A percentile compares a stretch with the other conserved stretches of the same genome.
Conservation (phyloP, 2,113 vertebrate genomes). For the Corythoichthys intestinalis region DNA sequence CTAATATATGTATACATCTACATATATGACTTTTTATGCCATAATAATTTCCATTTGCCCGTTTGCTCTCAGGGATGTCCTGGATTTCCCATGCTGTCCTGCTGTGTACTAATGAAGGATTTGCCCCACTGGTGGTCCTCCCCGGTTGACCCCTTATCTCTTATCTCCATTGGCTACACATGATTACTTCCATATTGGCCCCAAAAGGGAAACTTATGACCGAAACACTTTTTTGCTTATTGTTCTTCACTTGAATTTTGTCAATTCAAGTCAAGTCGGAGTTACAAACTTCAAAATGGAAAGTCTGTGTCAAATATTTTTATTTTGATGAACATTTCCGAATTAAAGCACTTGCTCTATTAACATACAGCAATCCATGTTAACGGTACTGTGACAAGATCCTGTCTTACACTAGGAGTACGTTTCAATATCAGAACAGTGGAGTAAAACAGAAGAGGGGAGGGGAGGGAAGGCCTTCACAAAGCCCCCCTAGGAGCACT, state of each 20-base stretch:
- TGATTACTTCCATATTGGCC: conserved; percentile 38
- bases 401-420: conserved; percentile 18
- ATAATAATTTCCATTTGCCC: conserved; percentile 40
- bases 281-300: neutral
- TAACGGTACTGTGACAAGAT: conserved; percentile 12
- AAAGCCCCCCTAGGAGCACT: conserved; percentile 62
- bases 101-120: conserved; percentile 72
- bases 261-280: neutral
- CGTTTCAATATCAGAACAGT: conserved; percentile 31
- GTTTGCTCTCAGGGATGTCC: conserved; percentile 54
- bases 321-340: neutral
- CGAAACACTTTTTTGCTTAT: neutral
- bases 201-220: conserved; percentile 15
- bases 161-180: conserved; percentile 31
- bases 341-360: neutral
- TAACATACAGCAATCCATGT: neutral
- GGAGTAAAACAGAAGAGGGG: conserved; percentile 54
- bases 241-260: neutral
- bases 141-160: conserved; percentile 30
- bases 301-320: neutral
- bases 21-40: neutral
- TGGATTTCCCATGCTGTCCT: conserved; percentile 66
- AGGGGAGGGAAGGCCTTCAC: conserved; percentile 41
- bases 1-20: too few relatives aligned
- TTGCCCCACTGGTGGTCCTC: conserved; percentile 51